phyloP scores from a whole-genome alignment of 1,140 invertebrate genomes.

The Sipha flava region DNA sequence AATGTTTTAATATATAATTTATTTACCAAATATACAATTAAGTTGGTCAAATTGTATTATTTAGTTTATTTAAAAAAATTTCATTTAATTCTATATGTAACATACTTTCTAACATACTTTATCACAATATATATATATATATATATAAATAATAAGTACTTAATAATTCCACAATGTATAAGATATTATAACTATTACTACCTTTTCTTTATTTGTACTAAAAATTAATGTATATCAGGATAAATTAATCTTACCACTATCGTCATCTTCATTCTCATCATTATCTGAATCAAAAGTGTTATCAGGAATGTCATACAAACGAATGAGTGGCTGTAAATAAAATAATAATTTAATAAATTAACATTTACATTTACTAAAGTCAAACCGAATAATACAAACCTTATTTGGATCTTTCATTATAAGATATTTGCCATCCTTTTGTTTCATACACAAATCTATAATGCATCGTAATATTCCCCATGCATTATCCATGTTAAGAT shows the following conservation, averaged over 20 bases:
- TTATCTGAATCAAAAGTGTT: slow-evolving; percentile 98
- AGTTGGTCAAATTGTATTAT: too few relatives aligned
- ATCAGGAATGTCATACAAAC: slow-evolving; percentile 94
- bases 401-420: slow-evolving; percentile 99
- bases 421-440: slow-evolving; percentile 93
- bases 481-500: slow-evolving; percentile 98
- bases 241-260: slow-evolving; percentile 19
- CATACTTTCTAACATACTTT: too few relatives aligned
- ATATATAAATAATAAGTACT: too few relatives aligned
- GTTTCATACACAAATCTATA: slow-evolving; percentile 95
- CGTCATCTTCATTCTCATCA: slow-evolving; percentile 79
- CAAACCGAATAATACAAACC: slow-evolving; percentile 38
- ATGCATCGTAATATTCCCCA: slow-evolving; percentile 99
- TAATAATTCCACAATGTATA: too few relatives aligned
- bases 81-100: too few relatives aligned
- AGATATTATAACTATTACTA: too few relatives aligned
- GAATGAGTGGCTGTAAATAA: slow-evolving; percentile 66
- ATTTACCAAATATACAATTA: too few relatives aligned
- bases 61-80: too few relatives aligned
- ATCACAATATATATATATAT: too few relatives aligned
- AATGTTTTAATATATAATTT: too few relatives aligned
- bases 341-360: background rate
- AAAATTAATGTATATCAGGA: background rate
- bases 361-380: background rate
- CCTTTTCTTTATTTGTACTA: too few relatives aligned